Percentiles rank a stretch among this genome's conserved stretches.
Conservation (phyloP, 2,888 invertebrate genomes). For the Cecidostiba fungosa region DNA sequence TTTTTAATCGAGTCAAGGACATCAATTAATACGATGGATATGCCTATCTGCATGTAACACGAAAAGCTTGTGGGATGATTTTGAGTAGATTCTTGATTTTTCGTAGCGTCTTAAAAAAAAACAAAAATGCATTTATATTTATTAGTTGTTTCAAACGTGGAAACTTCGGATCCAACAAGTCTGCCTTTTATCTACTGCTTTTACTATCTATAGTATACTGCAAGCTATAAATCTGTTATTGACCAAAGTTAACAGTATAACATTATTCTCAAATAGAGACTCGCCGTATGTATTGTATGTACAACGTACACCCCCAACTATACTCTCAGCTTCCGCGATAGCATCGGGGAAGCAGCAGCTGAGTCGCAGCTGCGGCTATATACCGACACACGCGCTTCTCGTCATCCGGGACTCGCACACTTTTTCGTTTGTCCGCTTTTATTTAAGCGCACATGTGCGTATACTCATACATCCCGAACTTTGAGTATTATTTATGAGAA, state of each 20-base stretch:
- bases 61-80: too few species aligned
- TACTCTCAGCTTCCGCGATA: neutral
- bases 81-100: too few species aligned
- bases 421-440: neutral
- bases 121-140: too few species aligned
- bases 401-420: neutral
- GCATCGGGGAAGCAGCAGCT: neutral
- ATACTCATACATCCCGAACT: neutral
- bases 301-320: neutral
- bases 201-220: too few species aligned
- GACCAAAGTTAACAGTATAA: neutral
- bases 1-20: constrained; percentile 46
- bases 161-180: too few species aligned
- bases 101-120: too few species aligned
- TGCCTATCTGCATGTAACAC: neutral
- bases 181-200: too few species aligned
- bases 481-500: constrained; percentile 5
- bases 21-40: neutral
- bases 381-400: neutral
- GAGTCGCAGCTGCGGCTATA: neutral
- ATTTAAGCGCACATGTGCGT: neutral
- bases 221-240: too few species aligned
- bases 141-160: too few species aligned
- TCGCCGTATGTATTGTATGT: neutral
- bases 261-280: neutral